Percentiles rank a stretch among this genome's conserved stretches.
Conservation (phyloP, 2,113 vertebrate species). For the Pogona vitticeps region DNA sequence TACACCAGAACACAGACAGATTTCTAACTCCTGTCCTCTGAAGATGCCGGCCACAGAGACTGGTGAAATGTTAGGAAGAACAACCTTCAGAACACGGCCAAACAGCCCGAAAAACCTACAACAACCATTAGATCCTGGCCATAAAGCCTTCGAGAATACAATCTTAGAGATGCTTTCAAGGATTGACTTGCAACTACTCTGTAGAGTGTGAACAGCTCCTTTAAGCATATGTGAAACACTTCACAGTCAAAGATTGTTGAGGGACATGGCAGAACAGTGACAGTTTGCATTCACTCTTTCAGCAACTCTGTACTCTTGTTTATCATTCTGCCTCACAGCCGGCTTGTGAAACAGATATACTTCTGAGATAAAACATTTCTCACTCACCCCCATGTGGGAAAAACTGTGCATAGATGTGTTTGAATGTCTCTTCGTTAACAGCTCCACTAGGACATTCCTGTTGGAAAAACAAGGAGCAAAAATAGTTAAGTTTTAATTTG, state of each 20-base stretch:
- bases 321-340: not conserved
- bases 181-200: not conserved
- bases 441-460: slow-evolving; percentile 96
- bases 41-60: too few relatives aligned
- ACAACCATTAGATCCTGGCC: too few relatives aligned
- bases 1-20: too few relatives aligned
- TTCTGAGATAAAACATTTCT: not conserved
- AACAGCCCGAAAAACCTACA: too few relatives aligned
- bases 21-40: too few relatives aligned
- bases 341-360: not conserved
- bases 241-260: not conserved
- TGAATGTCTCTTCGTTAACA: slow-evolving; percentile 96
- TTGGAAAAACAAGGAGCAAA: slow-evolving; percentile 26
- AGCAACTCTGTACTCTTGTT: not conserved
- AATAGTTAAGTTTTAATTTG: slow-evolving; percentile 31
- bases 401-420: slow-evolving; percentile 97
- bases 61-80: too few relatives aligned
- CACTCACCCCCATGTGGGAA: slow-evolving; percentile 95
- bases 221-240: not conserved
- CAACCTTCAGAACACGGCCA: too few relatives aligned
- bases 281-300: not conserved
- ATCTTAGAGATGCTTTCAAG: too few relatives aligned
- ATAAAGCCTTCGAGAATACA: too few relatives aligned
- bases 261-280: not conserved
- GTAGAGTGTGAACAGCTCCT: not conserved